These are phyloP conservation scores for Oxytorus armatus DNA, from an alignment of 2,888 invertebrate species.

Conservation along the genomic window DNA sequence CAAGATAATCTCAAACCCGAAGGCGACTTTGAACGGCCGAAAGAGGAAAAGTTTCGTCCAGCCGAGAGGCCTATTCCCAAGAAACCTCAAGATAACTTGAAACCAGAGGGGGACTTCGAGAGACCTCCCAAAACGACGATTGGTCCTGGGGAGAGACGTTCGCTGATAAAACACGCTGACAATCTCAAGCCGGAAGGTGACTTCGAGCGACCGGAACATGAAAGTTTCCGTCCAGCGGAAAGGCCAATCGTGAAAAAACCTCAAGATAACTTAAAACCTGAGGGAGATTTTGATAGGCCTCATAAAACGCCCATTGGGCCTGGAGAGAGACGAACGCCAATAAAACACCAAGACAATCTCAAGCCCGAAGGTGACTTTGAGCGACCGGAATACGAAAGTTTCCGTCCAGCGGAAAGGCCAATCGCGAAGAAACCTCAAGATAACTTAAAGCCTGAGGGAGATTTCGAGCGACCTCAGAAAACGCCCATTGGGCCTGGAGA, in stretches of 20 bases:
- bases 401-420: too few species aligned
- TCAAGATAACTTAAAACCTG: constrained; percentile 82
- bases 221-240: constrained; percentile 83
- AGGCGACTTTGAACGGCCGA: constrained; percentile 86
- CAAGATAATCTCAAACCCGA: constrained; percentile 82
- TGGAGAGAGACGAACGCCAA: constrained; percentile 83
- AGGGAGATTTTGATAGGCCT: constrained; percentile 81
- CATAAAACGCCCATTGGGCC: constrained; percentile 72
- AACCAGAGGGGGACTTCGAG: constrained; percentile 85
- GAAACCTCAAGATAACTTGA: constrained; percentile 86
- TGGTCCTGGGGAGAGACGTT: constrained; percentile 86
- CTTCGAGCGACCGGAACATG: constrained; percentile 83
- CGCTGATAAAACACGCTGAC: constrained; percentile 85
- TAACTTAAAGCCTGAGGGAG: too few species aligned
- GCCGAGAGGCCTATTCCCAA: constrained; percentile 83
- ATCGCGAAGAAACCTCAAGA: too few species aligned
- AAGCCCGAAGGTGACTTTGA: constrained; percentile 85
- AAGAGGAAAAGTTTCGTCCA: constrained; percentile 69
- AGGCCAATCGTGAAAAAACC: constrained; percentile 77
- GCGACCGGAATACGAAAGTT: constrained; percentile 85
- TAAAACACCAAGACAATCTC: constrained; percentile 86
- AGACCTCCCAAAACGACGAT: constrained; percentile 85
- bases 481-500: constrained; percentile 85
- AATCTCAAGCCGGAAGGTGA: constrained; percentile 85
- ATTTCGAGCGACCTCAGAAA: constrained; percentile 82